These are phyloP conservation scores for Ianthella basta DNA, from an alignment of 37 sponge, comb jelly and placozoan genomes.

Conservation along the genomic window DNA sequence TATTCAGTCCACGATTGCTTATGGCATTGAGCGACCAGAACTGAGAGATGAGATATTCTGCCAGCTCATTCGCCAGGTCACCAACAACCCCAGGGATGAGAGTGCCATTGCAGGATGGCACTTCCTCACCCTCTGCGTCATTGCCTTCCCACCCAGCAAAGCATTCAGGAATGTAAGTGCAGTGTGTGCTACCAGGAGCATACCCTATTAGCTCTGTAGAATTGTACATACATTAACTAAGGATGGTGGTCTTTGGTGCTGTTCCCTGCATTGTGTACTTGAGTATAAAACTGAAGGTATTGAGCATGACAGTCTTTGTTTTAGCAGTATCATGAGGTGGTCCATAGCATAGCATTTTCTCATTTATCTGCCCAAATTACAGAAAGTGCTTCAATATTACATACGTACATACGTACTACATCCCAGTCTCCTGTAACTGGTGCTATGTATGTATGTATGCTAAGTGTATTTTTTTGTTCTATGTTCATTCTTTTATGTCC, in stretches of 20 bases:
- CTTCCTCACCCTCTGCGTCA: constrained; percentile 80
- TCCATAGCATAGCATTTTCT: too few species aligned
- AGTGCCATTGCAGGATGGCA: constrained; percentile 79
- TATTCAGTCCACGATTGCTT: constrained; percentile 92
- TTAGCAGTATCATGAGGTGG: too few species aligned
- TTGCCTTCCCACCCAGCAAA: constrained; percentile 90
- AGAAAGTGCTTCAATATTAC: too few species aligned
- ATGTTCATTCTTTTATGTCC: not conserved
- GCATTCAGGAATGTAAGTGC: constrained; percentile 84
- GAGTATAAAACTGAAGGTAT: too few species aligned
- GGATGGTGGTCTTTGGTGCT: too few species aligned
- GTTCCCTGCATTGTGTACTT: too few species aligned
- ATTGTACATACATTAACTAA: constrained; percentile 2
- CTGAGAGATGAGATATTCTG: constrained; percentile 95
- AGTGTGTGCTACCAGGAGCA: not conserved
- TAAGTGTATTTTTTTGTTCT: too few species aligned
- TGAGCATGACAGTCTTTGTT: too few species aligned
- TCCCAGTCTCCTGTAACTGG: too few species aligned
- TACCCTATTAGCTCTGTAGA: not conserved
- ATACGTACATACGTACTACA: too few species aligned
- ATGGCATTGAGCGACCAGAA: constrained; percentile 90
- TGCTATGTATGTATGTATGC: too few species aligned
- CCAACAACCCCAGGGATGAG: constrained; percentile 87
- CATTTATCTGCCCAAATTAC: too few species aligned
- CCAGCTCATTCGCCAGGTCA: constrained; percentile 90